Evolutionary conservation across 2,888 invertebrate genomes (phyloP).

Genomic region (Rhorus exstirpatorius): DNA sequence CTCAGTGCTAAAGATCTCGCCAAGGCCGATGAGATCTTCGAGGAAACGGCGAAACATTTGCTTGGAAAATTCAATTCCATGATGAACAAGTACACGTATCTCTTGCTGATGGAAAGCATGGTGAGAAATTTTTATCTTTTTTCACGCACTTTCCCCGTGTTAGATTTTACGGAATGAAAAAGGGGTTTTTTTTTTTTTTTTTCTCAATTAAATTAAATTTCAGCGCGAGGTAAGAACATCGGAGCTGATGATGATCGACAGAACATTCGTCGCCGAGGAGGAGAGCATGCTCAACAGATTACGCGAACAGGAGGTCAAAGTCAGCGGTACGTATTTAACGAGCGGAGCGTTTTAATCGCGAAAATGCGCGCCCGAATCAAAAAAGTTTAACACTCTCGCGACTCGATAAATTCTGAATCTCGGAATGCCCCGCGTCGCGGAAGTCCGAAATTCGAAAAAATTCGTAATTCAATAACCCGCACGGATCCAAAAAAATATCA

Average conservation of each 20-base stretch:
- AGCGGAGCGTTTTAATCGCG: too few relatives aligned
- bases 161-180: neutral
- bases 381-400: too few relatives aligned
- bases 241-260: conserved; percentile 92
- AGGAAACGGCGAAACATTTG: conserved; percentile 90
- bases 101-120: conserved; percentile 93
- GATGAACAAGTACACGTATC: conserved; percentile 91
- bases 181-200: conserved; percentile 10
- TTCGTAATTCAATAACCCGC: too few relatives aligned
- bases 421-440: too few relatives aligned
- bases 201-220: conserved; percentile 26
- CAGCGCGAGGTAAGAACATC: conserved; percentile 92
- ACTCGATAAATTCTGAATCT: conserved; percentile 24
- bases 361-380: too few relatives aligned
- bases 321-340: conserved; percentile 77
- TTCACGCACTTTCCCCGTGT: too few relatives aligned
- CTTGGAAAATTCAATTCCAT: conserved; percentile 90
- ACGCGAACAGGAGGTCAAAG: conserved; percentile 87
- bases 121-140: conserved; percentile 86
- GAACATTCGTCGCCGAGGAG: conserved; percentile 91
- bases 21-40: conserved; percentile 91
- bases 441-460: too few relatives aligned
- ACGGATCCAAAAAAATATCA: too few relatives aligned
- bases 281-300: conserved; percentile 89
- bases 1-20: conserved; percentile 89